A percentile compares a stretch with the other conserved stretches of the same genome.
Evolutionary conservation across 2,797 vertebrate species (phyloP).

Genomic region (Anisognathus igniventris): DNA sequence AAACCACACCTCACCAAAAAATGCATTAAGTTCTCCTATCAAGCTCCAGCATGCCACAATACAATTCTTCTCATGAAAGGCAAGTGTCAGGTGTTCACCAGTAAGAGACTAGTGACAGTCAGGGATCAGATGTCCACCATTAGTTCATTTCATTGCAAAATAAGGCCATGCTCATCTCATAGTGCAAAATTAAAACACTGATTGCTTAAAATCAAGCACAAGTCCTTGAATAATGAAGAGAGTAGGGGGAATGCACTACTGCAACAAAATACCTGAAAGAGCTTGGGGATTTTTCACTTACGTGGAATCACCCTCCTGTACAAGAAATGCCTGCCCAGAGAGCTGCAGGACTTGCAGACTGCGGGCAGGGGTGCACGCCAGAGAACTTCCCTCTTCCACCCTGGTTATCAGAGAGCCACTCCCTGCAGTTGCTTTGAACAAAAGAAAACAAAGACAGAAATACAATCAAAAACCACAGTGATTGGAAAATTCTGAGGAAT

Average conservation of each 20-base stretch:
- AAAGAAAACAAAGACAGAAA: neutral
- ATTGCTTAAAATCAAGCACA: neutral
- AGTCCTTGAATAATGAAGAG: neutral
- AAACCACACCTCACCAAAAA: neutral
- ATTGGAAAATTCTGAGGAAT: neutral
- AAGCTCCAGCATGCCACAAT: neutral
- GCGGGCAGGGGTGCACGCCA: constrained; percentile 79
- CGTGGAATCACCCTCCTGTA: constrained; percentile 82
- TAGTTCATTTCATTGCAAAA: neutral
- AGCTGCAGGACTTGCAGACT: constrained; percentile 86
- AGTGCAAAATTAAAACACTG: neutral
- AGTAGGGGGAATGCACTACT: neutral
- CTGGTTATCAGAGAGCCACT: neutral
- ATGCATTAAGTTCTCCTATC: neutral
- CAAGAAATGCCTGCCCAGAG: constrained; percentile 85
- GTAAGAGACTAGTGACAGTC: neutral
- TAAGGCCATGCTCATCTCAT: neutral
- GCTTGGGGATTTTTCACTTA: constrained; percentile 70
- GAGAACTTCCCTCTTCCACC: constrained; percentile 50
- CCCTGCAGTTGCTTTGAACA: constrained; percentile 14
- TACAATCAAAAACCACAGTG: neutral
- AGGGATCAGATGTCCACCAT: neutral
- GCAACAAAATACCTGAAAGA: neutral
- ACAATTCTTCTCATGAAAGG: neutral
- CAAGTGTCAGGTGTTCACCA: neutral